Base-by-base conservation (phyloP, 2,797 vertebrate species). In the Tapera naevia region DNA sequence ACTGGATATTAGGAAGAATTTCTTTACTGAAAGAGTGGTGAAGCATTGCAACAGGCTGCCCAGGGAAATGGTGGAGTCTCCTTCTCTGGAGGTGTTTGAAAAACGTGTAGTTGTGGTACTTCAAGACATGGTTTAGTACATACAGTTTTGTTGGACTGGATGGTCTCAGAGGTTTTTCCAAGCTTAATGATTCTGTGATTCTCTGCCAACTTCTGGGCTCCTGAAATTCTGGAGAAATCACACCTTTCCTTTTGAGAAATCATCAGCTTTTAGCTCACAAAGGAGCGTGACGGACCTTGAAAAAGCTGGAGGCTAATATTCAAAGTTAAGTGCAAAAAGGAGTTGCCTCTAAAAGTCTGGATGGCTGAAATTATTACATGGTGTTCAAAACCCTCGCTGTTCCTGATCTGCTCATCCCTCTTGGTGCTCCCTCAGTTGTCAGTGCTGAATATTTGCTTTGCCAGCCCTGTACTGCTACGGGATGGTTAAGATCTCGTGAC, bases 361-460 rank as follows among this genome's bases (percentile, higher is more conserved):
- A 24, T 74, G 76, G 50, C 25, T 69, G 41, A 81, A 94, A 45
- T 0, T 1, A 64, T 70, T 22, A 6, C 60, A 24, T 0, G 0
- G 0, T 25, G n/a, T 66, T 83, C 9, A 25, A 74, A 93, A 78
- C 54, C 41, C 45, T 67, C 32, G 0, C 28, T 24, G 17, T 37
- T 33, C 72, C 48, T 6, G 3, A 53, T 41, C 13, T 1, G 1
- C 41, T 57, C 73, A 39, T 65, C n/a, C 32, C 28, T 53, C 46
- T 18, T 1, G 3, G 30, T 60, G 16, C 46, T 88, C 41, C 43
- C 2, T 41, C 5, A 4, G 53, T 81, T 17, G 1, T n/a, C 62
- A 21, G 67, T 51, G 65, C 56, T 48, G 54, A 67, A 30, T 28
- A 48, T 72, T 69, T 41, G 65, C 46, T 7, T 10, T 89, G 27